Percentiles rank a stretch among this genome's conserved stretches.
phyloP scores from a whole-genome alignment of 2,888 invertebrate species.

The Drosophila birchii region DNA sequence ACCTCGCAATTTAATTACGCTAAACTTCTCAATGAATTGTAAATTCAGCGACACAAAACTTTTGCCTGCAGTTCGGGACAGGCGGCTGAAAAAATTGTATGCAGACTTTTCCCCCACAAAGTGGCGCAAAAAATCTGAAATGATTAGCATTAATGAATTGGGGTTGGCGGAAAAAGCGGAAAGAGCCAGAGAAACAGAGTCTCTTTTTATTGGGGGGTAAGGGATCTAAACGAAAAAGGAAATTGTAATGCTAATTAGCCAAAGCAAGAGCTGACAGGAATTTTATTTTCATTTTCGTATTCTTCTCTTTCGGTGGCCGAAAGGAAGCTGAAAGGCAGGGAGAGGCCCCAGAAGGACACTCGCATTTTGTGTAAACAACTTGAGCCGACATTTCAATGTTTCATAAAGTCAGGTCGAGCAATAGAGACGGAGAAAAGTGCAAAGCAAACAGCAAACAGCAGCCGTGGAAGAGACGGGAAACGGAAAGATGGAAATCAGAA shows the following conservation, averaged over 20 bases:
- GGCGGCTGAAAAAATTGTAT: constrained; percentile 47
- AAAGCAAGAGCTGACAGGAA: constrained; percentile 68
- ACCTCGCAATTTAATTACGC: constrained; percentile 75
- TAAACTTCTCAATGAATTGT: constrained; percentile 81
- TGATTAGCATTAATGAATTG: constrained; percentile 81
- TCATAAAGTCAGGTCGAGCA: constrained; percentile 61
- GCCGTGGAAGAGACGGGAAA: not conserved
- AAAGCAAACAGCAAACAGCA: constrained; percentile 52
- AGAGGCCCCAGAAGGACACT: constrained; percentile 32
- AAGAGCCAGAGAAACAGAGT: not conserved
- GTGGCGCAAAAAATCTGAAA: constrained; percentile 64
- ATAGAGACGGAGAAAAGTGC: constrained; percentile 53
- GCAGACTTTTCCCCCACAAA: constrained; percentile 52
- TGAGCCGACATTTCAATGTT: constrained; percentile 73
- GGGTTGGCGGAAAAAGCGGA: constrained; percentile 19
- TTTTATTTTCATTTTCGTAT: constrained; percentile 49
- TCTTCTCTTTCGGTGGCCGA: constrained; percentile 7
- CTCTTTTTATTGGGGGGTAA: constrained; percentile 40
- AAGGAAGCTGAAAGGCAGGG: constrained; percentile 1
- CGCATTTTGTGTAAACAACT: constrained; percentile 76
- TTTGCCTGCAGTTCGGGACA: constrained; percentile 49
- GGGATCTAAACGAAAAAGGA: constrained; percentile 60
- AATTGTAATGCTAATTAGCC: constrained; percentile 80
- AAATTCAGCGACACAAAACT: constrained; percentile 68
- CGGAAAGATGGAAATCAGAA: constrained; percentile 8